These are phyloP conservation scores for Sebastes hubbsi DNA, from an alignment of 2,797 vertebrate species.

Conservation along the genomic window DNA sequence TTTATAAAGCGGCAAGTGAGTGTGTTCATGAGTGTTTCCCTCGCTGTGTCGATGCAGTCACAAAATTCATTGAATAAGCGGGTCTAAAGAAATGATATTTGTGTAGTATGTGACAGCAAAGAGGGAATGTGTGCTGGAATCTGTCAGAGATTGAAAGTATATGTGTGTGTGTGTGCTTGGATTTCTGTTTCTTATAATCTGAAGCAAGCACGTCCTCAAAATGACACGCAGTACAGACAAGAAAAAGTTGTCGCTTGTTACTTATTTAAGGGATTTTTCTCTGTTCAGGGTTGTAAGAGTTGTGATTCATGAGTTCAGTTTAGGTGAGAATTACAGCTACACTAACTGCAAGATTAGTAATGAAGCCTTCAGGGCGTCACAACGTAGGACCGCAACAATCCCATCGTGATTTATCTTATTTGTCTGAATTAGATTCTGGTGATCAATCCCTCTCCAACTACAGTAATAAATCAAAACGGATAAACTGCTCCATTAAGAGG, in stretches of 20 bases:
- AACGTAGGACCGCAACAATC: neutral
- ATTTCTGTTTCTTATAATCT: conserved; percentile 5
- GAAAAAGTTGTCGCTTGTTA: neutral
- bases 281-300: neutral
- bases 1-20: neutral
- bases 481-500: neutral
- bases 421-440: conserved; percentile 11
- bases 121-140: neutral
- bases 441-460: conserved; percentile 12
- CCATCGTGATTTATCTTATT: conserved; percentile 17
- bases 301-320: neutral
- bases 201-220: conserved; percentile 1
- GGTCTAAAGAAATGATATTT: neutral
- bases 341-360: neutral
- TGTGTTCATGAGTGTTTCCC: neutral
- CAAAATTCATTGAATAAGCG: neutral
- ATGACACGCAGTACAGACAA: neutral
- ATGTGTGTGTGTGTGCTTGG: neutral
- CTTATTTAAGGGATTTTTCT: neutral
- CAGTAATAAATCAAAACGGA: conserved; percentile 9
- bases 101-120: conserved; percentile 2
- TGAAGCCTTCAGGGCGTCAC: neutral
- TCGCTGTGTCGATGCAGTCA: neutral
- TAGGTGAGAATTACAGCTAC: neutral
- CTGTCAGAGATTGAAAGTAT: conserved; percentile 4